These are phyloP conservation scores for Limanda limanda DNA, from an alignment of 2,113 vertebrate genomes.

Conservation along the genomic window DNA sequence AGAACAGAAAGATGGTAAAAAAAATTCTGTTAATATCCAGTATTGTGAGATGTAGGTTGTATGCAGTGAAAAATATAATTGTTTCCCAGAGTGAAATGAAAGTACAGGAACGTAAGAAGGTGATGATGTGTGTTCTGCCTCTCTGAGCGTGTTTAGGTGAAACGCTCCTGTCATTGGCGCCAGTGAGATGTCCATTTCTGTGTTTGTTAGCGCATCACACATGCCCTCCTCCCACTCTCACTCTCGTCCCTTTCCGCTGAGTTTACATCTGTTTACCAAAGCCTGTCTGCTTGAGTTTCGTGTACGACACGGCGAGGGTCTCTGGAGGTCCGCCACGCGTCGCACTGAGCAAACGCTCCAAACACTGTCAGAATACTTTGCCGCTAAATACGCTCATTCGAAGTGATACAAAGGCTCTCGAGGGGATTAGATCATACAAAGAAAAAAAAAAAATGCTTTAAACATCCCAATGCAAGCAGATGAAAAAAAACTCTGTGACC, in stretches of 20 bases:
- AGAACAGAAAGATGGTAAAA: not conserved
- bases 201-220: slow-evolving; percentile 19
- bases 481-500: slow-evolving; percentile 10
- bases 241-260: slow-evolving; percentile 28
- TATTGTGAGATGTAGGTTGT: not conserved
- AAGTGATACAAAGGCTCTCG: slow-evolving; percentile 25
- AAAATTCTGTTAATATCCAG: not conserved
- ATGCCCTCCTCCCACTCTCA: slow-evolving; percentile 35
- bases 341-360: not conserved
- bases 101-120: not conserved
- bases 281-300: slow-evolving; percentile 55
- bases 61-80: not conserved
- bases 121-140: not conserved
- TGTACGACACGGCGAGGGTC: slow-evolving; percentile 36
- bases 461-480: not conserved
- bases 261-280: slow-evolving; percentile 73
- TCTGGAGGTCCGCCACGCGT: slow-evolving; percentile 37
- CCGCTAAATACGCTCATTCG: slow-evolving; percentile 4
- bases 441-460: not conserved
- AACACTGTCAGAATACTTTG: slow-evolving; percentile 23
- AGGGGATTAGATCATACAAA: slow-evolving; percentile 23
- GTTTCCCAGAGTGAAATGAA: slow-evolving; percentile 7
- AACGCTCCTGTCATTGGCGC: not conserved
- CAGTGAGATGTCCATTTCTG: slow-evolving; percentile 33
- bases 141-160: not conserved